These are phyloP conservation scores for Chironomus riparius DNA, from an alignment of 2,888 invertebrate genomes.

Conservation along the genomic window DNA sequence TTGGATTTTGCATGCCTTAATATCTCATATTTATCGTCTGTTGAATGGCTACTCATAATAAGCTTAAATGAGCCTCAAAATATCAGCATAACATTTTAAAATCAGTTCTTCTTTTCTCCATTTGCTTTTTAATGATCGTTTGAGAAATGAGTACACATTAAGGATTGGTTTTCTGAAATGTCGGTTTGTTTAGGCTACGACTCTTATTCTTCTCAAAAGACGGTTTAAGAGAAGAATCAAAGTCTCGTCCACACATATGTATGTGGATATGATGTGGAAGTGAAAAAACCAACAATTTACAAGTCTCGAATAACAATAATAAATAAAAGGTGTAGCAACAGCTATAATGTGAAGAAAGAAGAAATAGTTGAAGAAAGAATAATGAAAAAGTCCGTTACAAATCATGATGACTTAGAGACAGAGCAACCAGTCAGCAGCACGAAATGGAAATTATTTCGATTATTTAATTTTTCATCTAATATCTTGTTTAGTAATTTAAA, in stretches of 20 bases:
- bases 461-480: not conserved
- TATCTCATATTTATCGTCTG: too few relatives aligned
- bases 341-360: not conserved
- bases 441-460: not conserved
- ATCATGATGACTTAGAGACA: not conserved
- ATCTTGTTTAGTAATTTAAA: too few relatives aligned
- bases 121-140: not conserved
- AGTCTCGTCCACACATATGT: too few relatives aligned
- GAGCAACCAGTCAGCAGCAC: not conserved
- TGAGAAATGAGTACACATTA: not conserved
- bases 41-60: too few relatives aligned
- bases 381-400: constrained; percentile 3
- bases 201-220: not conserved
- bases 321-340: not conserved
- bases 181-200: constrained; percentile 1
- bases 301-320: not conserved
- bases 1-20: too few relatives aligned
- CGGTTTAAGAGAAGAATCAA: too few relatives aligned
- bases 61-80: too few relatives aligned
- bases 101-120: not conserved
- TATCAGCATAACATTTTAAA: not conserved
- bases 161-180: not conserved
- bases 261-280: not conserved
- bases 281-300: not conserved
- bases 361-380: not conserved